Conservation (phyloP, 2,113 vertebrate species). For the Chamaetylas fuelleborni region DNA sequence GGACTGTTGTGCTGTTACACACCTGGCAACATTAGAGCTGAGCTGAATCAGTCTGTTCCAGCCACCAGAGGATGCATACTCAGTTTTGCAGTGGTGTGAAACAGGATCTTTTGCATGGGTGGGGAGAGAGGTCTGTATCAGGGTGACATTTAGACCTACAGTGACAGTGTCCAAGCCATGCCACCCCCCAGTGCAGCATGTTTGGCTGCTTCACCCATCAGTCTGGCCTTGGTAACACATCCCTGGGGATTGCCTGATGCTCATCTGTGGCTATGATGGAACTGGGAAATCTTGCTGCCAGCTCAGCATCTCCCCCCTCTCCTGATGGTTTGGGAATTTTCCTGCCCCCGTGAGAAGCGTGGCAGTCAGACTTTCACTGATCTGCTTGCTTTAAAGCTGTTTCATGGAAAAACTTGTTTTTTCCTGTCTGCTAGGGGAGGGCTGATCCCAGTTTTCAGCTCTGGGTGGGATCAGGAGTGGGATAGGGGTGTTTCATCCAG, state of each 20-base stretch:
- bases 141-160: background rate
- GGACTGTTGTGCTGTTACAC: background rate
- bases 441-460: background rate
- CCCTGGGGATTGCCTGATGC: background rate
- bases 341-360: background rate
- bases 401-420: background rate
- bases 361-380: background rate
- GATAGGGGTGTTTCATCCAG: background rate
- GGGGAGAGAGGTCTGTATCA: background rate
- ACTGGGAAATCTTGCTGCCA: background rate
- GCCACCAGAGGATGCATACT: background rate
- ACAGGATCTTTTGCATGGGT: background rate
- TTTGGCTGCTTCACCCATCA: background rate
- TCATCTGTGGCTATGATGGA: background rate
- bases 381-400: background rate
- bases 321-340: background rate
- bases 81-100: background rate
- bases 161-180: background rate
- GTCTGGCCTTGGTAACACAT: background rate
- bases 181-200: rapidly evolving
- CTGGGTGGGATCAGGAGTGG: background rate
- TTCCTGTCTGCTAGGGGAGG: background rate
- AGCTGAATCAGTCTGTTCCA: background rate
- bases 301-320: background rate
- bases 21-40: background rate